Base-by-base conservation (phyloP, 2,797 vertebrate species). In the Pyrrhura leucotis region DNA sequence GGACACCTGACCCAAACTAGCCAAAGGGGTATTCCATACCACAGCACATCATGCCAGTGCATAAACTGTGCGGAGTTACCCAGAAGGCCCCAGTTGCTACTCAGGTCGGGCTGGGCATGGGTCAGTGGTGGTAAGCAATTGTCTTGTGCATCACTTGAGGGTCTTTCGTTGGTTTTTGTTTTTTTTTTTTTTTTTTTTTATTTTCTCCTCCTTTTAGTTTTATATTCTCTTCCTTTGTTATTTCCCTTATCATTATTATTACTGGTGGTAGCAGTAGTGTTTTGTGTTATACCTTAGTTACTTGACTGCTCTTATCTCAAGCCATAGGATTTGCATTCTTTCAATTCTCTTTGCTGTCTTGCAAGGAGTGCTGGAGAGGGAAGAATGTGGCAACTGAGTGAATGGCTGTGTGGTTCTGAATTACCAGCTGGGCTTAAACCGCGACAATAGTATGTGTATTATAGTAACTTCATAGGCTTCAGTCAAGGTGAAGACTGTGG, bases 361-460 rank as follows among this genome's bases (percentile, higher is more conserved):
- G 1, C n/a, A 15, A 22, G n/a, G 21, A 33, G n/a, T 3, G 4
- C 21, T 21, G n/a, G 19, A 12, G 2, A 22, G 21, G n/a, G 21
- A 33, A 56, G n/a, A 33, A 56, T 14, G 21, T 33, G n/a, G 6
- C n/a, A 23, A 56, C 54, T 56, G 54, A 33, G 14, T 33, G n/a
- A 56, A 23, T 33, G 21, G 14, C n/a, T 56, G n/a, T 33, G n/a
- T 56, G 54, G n/a, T 33, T 56, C 54, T 56, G 54, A 56, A 33
- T 33, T 33, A 10, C n/a, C 3, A 1, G 4, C n/a, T 56, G 54
- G n/a, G 21, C 14, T 33, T 56, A 56, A 56, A 22, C 21, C 6
- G 9, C 4, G 3, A 56, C 14, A 33, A 44, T 12, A 29, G 31
- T 33, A 37, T 2, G 1, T 35, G 25, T 14, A 50, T 3, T 35